Base-by-base conservation (phyloP, 2,113 vertebrate genomes). In the Scomber colias region DNA sequence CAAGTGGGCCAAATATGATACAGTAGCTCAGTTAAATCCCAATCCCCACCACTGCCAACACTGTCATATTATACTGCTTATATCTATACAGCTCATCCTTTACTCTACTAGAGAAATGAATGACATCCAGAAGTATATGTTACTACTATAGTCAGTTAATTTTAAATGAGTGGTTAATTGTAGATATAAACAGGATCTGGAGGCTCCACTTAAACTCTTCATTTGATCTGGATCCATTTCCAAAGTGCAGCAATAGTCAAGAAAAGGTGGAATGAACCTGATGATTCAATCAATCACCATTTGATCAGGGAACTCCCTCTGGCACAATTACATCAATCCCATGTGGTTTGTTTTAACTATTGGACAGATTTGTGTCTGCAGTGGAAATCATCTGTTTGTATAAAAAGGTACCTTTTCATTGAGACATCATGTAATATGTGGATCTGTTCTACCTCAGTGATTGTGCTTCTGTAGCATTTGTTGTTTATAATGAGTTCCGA, bases 1-100 rank as follows among this genome's bases (percentile, higher is more conserved):
- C 12, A 71, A 63, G 62, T 78, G 74, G 17, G 56, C 59, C 79
- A 88, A 82, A 87, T 67, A 71, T 59, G 61, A 49, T 9, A 40
- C 35, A 40, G 35, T 59, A 45, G 76, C 55, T 27, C 62, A 17
- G 13, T 8, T 80, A 70, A 84, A 87, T 79, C 78, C 61, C 69
- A 14, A 1, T 44, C 50, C 15, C 48, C 12, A 40, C 30, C 24
- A 17, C 74, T 62, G 71, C 55, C 46, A 74, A 16, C 61, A 14
- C 2, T 1, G 15, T 62, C 53, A 74, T 70, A 66, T 77, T 40
- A 79, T 65, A 73, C 61, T 46, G 75, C 56, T 65, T 51, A 66
- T 68, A 56, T 77, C 24, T 54, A 6, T 13, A 71, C 16, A 55
- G n/a, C 24, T 15, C 7, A 0, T 45, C 55, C 12, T 57, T 17